Base-by-base conservation (phyloP, 2,797 vertebrate species). In the Clarias laeviceps region DNA sequence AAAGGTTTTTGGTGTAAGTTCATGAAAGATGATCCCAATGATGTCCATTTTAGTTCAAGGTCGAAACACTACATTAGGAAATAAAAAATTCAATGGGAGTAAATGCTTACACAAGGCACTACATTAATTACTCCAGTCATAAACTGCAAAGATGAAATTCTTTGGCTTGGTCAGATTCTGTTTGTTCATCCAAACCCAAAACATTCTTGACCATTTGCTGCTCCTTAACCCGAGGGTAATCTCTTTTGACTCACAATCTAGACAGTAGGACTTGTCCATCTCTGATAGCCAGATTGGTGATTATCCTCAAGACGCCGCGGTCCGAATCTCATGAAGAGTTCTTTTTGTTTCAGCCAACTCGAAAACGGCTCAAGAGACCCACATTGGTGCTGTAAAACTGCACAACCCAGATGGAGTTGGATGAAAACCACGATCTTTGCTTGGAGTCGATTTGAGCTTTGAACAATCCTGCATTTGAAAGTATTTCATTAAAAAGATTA, bases 281-380 rank as follows among this genome's bases (percentile, higher is more conserved):
- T 79, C 77, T 62, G 77, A 79, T 79, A 64, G 59, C 37, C 80
- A 66, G 64, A 68, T 68, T 81, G 62, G 80, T 81, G 24, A 68
- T 81, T 32, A 81, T 81, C 62, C n/a, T 68, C 45, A 56, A 81
- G 40, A 81, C 68, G 45, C 79, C 64, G 77, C 32, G 62, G 34
- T 40, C 12, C 40, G 59, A n/a, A 24, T n/a, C 24, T 68, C 40
- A 54, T 50, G 32, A 80, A 65, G 78, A 27, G 18, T 50, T 54
- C 79, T 50, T 66, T 64, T 27, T 54, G 40, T 80, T 64, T 62
- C 2, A 66, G 62, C 79, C 79, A 80, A 80, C 29, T 66, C 29
- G 40, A 27, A 80, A 65, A 66, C 27, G 40, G 61, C 62, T 22
- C 3, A 11, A 34, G 32, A 68, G 54, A 32, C 6, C 45, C n/a